Evolutionary conservation across 2,113 vertebrate species (phyloP).

Genomic region (Laticauda colubrina): DNA sequence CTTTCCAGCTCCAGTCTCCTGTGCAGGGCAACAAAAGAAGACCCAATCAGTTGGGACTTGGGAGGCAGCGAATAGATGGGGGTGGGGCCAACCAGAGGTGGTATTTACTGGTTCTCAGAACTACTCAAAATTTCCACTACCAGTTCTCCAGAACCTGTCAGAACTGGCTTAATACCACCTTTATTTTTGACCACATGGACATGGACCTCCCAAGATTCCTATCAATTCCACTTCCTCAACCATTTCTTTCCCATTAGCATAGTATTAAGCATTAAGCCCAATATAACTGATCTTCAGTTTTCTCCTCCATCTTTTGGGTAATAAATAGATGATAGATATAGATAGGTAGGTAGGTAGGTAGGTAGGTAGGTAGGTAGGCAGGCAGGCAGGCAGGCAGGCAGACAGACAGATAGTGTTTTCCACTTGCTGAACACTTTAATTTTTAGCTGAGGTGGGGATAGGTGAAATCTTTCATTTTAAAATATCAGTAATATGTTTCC

Average conservation of each 20-base stretch:
- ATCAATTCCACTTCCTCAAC: not conserved
- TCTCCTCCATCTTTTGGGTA: not conserved
- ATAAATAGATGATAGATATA: not conserved
- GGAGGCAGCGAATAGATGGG: too few species aligned
- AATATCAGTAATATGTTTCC: not conserved
- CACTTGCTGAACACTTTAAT: not conserved
- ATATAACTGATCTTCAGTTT: not conserved
- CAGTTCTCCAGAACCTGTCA: too few species aligned
- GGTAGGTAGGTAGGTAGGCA: rapidly evolving
- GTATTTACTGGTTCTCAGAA: too few species aligned
- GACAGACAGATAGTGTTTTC: not conserved
- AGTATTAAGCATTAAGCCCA: not conserved
- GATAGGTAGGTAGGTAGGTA: too few species aligned
- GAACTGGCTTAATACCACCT: too few species aligned
- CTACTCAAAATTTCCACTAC: too few species aligned
- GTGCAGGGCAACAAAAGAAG: too few species aligned
- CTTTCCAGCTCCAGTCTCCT: too few species aligned
- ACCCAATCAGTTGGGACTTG: too few species aligned
- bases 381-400: too few species aligned
- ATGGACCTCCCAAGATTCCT: not conserved
- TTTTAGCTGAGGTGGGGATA: not conserved
- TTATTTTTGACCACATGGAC: not conserved
- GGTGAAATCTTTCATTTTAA: not conserved
- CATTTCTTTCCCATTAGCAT: not conserved
- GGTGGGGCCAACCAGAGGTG: too few species aligned